Conservation (phyloP, 2,888 invertebrate species). For the Phytoseiulus persimilis region DNA sequence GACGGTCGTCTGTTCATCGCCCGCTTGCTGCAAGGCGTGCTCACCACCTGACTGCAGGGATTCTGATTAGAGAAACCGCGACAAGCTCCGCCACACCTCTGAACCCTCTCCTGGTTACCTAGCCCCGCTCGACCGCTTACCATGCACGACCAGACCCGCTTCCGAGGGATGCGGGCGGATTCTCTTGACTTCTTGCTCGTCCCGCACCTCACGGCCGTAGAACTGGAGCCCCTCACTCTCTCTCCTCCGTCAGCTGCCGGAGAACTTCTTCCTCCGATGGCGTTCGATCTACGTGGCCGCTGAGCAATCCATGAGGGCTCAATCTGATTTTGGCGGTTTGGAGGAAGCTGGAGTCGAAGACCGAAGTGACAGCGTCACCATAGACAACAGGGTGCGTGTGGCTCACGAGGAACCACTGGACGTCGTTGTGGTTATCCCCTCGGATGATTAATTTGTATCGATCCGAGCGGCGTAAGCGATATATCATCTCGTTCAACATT, state of each 20-base stretch:
- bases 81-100: background rate
- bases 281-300: no score
- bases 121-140: background rate
- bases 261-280: no score
- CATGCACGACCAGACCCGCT: background rate
- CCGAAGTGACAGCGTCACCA: no score
- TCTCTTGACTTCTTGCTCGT: background rate
- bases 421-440: background rate
- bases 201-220: no score
- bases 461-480: background rate
- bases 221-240: no score
- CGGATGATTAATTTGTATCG: conserved; percentile 5
- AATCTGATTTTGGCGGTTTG: no score
- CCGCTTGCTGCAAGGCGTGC: background rate
- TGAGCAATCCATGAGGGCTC: no score
- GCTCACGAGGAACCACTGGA: background rate
- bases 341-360: no score
- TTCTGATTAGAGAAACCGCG: background rate
- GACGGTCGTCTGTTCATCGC: background rate
- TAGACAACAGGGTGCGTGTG: no score
- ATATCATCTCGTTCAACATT: background rate
- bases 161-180: background rate
- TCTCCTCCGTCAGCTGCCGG: no score
- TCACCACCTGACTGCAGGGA: background rate
- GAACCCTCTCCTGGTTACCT: background rate